A percentile compares a stretch with the other conserved stretches of the same genome.
Conservation (phyloP, 2,113 vertebrate species). For the Turnix velox region DNA sequence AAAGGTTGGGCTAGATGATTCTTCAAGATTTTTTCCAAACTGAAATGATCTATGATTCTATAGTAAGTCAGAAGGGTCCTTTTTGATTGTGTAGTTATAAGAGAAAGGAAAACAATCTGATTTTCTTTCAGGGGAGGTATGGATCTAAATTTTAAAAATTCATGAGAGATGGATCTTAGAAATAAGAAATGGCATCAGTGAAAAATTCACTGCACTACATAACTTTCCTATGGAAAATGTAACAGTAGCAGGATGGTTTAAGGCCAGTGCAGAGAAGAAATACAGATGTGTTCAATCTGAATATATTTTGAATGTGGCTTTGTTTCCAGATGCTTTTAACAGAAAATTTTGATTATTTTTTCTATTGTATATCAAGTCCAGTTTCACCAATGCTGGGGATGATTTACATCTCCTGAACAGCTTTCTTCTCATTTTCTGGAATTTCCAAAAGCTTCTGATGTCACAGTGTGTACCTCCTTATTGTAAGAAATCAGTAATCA, state of each 20-base stretch:
- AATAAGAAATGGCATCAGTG: neutral
- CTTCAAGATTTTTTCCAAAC: neutral
- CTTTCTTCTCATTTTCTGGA: neutral
- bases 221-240: neutral
- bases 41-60: neutral
- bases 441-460: neutral
- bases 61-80: neutral
- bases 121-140: neutral
- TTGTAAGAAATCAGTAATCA: neutral
- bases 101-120: neutral
- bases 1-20: neutral
- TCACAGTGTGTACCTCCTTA: neutral
- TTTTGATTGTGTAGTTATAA: neutral
- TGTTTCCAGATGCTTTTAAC: neutral
- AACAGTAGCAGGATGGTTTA: conserved; percentile 26
- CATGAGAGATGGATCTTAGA: too few species aligned
- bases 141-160: neutral
- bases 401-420: neutral
- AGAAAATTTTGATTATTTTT: neutral
- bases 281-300: conserved; percentile 39
- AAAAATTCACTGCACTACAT: neutral
- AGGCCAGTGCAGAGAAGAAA: conserved; percentile 29
- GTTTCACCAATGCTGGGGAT: neutral
- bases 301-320: conserved; percentile 25
- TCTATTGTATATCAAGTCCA: neutral